phyloP scores from a whole-genome alignment of 2,113 vertebrate species.

The Girardinichthys multiradiatus region DNA sequence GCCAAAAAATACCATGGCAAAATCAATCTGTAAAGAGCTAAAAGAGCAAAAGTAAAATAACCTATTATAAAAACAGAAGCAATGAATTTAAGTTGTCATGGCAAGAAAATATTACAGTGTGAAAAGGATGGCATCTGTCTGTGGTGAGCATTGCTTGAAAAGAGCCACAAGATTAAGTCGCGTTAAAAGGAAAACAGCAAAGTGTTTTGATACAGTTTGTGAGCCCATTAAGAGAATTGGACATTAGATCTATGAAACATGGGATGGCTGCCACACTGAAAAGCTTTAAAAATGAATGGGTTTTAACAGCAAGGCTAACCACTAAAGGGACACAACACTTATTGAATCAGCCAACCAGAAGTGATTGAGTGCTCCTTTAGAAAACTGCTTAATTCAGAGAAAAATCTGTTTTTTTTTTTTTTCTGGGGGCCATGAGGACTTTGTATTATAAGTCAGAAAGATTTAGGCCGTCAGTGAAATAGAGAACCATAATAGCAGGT shows the following conservation, averaged over 20 bases:
- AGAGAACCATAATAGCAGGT: slow-evolving; percentile 62
- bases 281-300: slow-evolving; percentile 73
- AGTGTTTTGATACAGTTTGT: slow-evolving; percentile 63
- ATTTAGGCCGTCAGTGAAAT: slow-evolving; percentile 67
- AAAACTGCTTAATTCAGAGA: slow-evolving; percentile 72
- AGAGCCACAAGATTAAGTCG: slow-evolving; percentile 46
- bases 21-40: slow-evolving; percentile 8
- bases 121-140: slow-evolving; percentile 43
- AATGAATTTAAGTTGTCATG: slow-evolving; percentile 25
- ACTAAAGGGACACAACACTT: slow-evolving; percentile 71
- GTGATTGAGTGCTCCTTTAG: slow-evolving; percentile 74
- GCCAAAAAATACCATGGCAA: slow-evolving; percentile 8
- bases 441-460: slow-evolving; percentile 72
- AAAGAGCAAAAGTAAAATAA: background rate
- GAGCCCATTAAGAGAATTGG: slow-evolving; percentile 69
- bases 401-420: slow-evolving; percentile 49
- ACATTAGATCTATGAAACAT: slow-evolving; percentile 71
- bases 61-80: slow-evolving; percentile 15
- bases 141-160: slow-evolving; percentile 29
- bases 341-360: slow-evolving; percentile 74
- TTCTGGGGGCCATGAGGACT: slow-evolving; percentile 36
- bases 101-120: slow-evolving; percentile 30
- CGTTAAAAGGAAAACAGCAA: slow-evolving; percentile 61
- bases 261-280: slow-evolving; percentile 56
- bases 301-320: slow-evolving; percentile 66